phyloP scores from a whole-genome alignment of 2,797 vertebrate genomes.

The Takifugu ocellatus region DNA sequence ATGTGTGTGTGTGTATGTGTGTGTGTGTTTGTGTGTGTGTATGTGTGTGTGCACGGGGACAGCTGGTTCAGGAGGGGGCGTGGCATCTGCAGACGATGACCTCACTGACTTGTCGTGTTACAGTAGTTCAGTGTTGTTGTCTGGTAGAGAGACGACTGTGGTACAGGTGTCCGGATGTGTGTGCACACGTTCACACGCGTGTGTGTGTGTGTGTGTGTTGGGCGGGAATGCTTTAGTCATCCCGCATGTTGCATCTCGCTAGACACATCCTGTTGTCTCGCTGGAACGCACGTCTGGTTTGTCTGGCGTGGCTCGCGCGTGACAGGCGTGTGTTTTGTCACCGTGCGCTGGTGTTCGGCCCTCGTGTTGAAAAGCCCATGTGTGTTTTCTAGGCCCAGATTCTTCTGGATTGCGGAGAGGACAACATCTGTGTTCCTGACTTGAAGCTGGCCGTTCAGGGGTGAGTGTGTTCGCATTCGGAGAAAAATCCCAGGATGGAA shows the following conservation, averaged over 20 bases:
- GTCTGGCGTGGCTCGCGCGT: slow-evolving; percentile 18
- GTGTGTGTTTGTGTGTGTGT: slow-evolving; percentile 5
- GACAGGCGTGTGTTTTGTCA: slow-evolving; percentile 1
- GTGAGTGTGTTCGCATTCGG: slow-evolving; percentile 67
- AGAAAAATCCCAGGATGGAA: too few relatives aligned
- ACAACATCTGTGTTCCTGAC: slow-evolving; percentile 94
- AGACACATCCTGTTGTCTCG: slow-evolving; percentile 37
- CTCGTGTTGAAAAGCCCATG: slow-evolving; percentile 15
- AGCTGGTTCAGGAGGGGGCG: slow-evolving; percentile 40
- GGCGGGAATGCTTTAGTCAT: slow-evolving; percentile 57
- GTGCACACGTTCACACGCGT: background rate
- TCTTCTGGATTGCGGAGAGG: slow-evolving; percentile 89
- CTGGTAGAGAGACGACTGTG: slow-evolving; percentile 28
- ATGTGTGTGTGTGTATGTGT: slow-evolving; percentile 23
- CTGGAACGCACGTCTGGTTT: slow-evolving; percentile 32
- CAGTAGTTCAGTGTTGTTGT: slow-evolving; percentile 33
- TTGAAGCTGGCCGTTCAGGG: slow-evolving; percentile 84
- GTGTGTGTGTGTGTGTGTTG: slow-evolving; percentile 20
- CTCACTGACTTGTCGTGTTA: slow-evolving; percentile 35
- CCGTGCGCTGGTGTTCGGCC: background rate
- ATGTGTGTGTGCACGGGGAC: slow-evolving; percentile 6
- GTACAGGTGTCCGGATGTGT: slow-evolving; percentile 49
- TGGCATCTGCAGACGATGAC: slow-evolving; percentile 33
- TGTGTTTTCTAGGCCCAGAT: slow-evolving; percentile 82
- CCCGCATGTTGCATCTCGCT: slow-evolving; percentile 51